These are phyloP conservation scores for Andrena trimmerana DNA, from an alignment of 2,888 invertebrate genomes.

Conservation along the genomic window DNA sequence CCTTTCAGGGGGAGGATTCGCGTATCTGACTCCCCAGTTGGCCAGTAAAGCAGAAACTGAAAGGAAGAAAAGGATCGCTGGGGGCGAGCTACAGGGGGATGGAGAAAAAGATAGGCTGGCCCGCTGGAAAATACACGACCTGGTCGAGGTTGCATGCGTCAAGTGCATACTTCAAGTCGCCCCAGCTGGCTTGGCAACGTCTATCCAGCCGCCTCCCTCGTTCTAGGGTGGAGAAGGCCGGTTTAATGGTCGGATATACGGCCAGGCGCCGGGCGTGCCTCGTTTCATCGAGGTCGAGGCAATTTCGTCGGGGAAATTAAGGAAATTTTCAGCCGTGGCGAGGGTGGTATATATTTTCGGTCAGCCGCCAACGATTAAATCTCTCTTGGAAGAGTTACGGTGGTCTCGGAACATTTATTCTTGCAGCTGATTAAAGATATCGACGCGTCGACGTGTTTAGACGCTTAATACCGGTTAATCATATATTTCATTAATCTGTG, in stretches of 20 bases:
- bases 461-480: background rate
- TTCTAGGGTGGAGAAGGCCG: constrained; percentile 51
- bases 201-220: constrained; percentile 54
- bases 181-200: constrained; percentile 60
- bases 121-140: constrained; percentile 48
- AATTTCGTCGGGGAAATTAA: constrained; percentile 70
- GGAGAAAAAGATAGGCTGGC: constrained; percentile 41
- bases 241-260: constrained; percentile 64
- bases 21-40: constrained; percentile 4
- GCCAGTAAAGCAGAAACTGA: constrained; percentile 33
- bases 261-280: constrained; percentile 44
- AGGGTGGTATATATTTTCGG: constrained; percentile 64
- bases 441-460: background rate
- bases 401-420: constrained; percentile 12
- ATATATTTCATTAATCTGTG: background rate
- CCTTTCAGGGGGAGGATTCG: constrained; percentile 22
- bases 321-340: constrained; percentile 67
- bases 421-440: constrained; percentile 34
- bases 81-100: constrained; percentile 51
- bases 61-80: constrained; percentile 53
- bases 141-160: constrained; percentile 78
- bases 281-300: constrained; percentile 64
- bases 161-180: constrained; percentile 82
- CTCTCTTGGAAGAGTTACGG: constrained; percentile 43
- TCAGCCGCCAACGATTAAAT: constrained; percentile 55